These are phyloP conservation scores for Elymnias hypermnestra DNA, from an alignment of 1,140 invertebrate genomes.

Conservation along the genomic window DNA sequence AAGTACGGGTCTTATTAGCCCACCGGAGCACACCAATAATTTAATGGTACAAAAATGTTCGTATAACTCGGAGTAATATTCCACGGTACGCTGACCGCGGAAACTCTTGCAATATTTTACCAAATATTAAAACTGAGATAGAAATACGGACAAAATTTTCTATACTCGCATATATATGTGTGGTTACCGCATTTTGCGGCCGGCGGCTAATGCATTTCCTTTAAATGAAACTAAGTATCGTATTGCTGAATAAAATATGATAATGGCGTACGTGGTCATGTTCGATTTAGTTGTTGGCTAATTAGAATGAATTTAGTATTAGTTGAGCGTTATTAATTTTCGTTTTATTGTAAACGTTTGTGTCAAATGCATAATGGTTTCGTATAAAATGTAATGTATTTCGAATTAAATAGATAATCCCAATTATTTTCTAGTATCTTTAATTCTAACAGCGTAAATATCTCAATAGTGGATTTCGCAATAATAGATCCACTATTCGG, in stretches of 20 bases:
- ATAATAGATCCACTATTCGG: too few relatives aligned
- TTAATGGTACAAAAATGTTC: slow-evolving; percentile 24
- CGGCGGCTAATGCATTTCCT: slow-evolving; percentile 43
- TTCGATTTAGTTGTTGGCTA: slow-evolving; percentile 31
- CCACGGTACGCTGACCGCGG: slow-evolving; percentile 21
- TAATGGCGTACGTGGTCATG: slow-evolving; percentile 18
- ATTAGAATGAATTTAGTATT: slow-evolving; percentile 21
- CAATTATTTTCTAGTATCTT: too few relatives aligned
- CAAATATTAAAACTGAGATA: slow-evolving; percentile 41
- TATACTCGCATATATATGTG: slow-evolving; percentile 3
- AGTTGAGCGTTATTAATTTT: too few relatives aligned
- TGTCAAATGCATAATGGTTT: too few relatives aligned
- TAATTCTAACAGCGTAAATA: too few relatives aligned
- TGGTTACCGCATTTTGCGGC: slow-evolving; percentile 38
- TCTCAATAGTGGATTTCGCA: too few relatives aligned
- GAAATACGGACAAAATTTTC: slow-evolving; percentile 19
- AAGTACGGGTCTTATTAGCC: slow-evolving; percentile 6
- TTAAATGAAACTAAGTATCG: slow-evolving; percentile 47
- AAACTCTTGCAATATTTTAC: slow-evolving; percentile 29
- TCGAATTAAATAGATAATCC: too few relatives aligned
- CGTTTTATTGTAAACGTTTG: too few relatives aligned
- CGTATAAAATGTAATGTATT: too few relatives aligned
- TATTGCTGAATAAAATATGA: slow-evolving; percentile 30
- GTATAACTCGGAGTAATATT: slow-evolving; percentile 19
- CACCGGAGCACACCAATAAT: slow-evolving; percentile 18